Base-by-base conservation (phyloP, 2,113 vertebrate genomes). In the Thermophis baileyi region DNA sequence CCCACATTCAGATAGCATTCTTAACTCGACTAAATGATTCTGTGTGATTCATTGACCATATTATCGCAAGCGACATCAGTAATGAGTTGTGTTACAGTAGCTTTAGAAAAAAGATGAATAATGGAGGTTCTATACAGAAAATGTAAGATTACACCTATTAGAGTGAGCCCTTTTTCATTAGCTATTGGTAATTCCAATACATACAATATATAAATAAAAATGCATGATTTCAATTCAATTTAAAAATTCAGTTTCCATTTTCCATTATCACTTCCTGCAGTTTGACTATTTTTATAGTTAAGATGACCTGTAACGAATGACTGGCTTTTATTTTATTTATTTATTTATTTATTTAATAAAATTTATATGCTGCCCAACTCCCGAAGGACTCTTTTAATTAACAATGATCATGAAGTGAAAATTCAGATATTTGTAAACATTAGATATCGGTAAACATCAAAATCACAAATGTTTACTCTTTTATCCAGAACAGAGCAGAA, bases 141-240 rank as follows among this genome's bases (percentile, higher is more conserved):
- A 14, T 40, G 1, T 81, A 5, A 16, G 16, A 46, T 50, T 89
- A 30, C 3, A 85, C 12, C 40, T 47, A 40, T 50, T 74, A 10
- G 44, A 74, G 60, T 49, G 88, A 53, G 11, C 49, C 24, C n/a
- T 74, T 49, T 88, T 69, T 11, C 16, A 81, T 81, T 44, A 44
- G 35, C 74, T 9, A 81, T 47, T 50, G 85, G 55, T 30, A 30
- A 30, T 53, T n/a, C 14, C 47, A 6, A 27, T 40, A 87, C n/a
- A 89, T 40, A 87, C 35, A 51, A 46, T 50, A 89, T 27, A 74
- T 50, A 87, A 30, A 90, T 5, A 27, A 85, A 87, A 35, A 93
- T 69, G 35, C 63, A 57, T 85, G 63, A 20, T 87, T 90, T 69
- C 89, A 63, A 30, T 87, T 92, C 69, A 92, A 89, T 92, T 44